Evolutionary conservation across 2,888 invertebrate genomes (phyloP), one percentile per base, ranked within the genome.

Genomic region (Corythucha ciliata): DNA sequence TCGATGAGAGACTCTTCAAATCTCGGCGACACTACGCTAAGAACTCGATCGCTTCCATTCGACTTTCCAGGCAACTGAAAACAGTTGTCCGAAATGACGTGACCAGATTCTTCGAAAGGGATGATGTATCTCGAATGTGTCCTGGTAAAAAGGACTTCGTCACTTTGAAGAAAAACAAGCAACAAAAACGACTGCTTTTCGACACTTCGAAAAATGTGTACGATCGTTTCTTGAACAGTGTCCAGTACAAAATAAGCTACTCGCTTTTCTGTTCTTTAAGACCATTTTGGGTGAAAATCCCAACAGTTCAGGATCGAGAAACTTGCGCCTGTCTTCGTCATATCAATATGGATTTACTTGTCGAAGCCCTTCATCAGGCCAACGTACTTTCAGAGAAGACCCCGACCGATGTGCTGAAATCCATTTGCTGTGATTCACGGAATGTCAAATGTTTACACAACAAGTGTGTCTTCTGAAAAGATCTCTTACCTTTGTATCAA

Each of bases 361-460:
- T 25, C 37, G 3, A 26, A 21, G 6, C 25, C 24, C 41, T 24
- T 5, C 41, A 41, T 10, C 41, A 41, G 41, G 41, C 41, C 3
- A 41, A 24, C 22, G 10, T 41, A 3, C 4, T 41, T 41, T 41
- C 41, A 3, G 41, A 5, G 10, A 41, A 41, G 25, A 41, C 3
- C 41, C 24, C n/a, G n/a, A 24, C 24, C 4, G 41, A 41, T 22
- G 41, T 41, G 4, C 22, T 41, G 24, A 41, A 21, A 41, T 24
- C 41, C 24, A 22, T 25, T 25, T 41, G 24, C 41, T 41, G 41
- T 24, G 41, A 41, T 41, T 7, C 41, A 4, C 6, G 4, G 41
- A 41, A 41, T 7, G 41, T 41, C 22, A 41, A 6, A 41, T 41
- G 41, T 22, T 41, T 41, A 26, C 41, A 41, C 41, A 41, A 41